A percentile compares a stretch with the other conserved stretches of the same genome.
Evolutionary conservation across 2,888 invertebrate genomes (phyloP).

Genomic region (Pasiphila rectangulata): DNA sequence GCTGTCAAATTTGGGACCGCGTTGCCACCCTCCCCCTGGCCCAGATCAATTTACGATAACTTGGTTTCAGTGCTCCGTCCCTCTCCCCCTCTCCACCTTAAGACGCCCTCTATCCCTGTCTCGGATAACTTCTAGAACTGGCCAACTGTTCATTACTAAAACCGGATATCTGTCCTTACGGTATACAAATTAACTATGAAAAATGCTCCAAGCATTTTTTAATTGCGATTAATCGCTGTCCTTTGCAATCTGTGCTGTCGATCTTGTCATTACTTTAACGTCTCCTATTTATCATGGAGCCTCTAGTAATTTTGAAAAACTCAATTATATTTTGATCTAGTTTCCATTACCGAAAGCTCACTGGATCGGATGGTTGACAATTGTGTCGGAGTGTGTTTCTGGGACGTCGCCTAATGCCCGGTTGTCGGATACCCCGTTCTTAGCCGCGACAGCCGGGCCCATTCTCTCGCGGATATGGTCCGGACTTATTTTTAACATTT

Average conservation of each 20-base stretch:
- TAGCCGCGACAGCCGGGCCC: slow-evolving; percentile 42
- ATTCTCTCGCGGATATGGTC: slow-evolving; percentile 74
- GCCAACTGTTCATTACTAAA: slow-evolving; percentile 53
- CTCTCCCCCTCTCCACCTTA: slow-evolving; percentile 78
- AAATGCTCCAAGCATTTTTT: slow-evolving; percentile 21
- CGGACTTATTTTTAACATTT: slow-evolving; percentile 74
- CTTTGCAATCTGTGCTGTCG: slow-evolving; percentile 12
- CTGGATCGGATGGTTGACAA: too few relatives aligned
- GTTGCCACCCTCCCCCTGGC: slow-evolving; percentile 52
- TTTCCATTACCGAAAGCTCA: neutral
- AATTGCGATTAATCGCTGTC: slow-evolving; percentile 19
- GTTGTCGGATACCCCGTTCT: slow-evolving; percentile 46
- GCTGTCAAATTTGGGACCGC: slow-evolving; percentile 79
- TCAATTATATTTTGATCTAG: neutral
- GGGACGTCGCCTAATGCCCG: slow-evolving; percentile 16
- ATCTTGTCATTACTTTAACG: slow-evolving; percentile 10
- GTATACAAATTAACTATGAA: slow-evolving; percentile 27
- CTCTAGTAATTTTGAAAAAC: neutral
- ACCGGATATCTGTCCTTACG: slow-evolving; percentile 46
- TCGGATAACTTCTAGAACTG: slow-evolving; percentile 74
- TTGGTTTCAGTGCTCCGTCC: slow-evolving; percentile 72
- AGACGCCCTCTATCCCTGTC: slow-evolving; percentile 70
- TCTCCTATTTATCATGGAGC: slow-evolving; percentile 1
- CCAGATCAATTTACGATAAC: slow-evolving; percentile 80
- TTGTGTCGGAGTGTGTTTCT: slow-evolving; percentile 10